Evolutionary conservation across 2,888 invertebrate species (phyloP).

Genomic region (Cephonodes hylas): DNA sequence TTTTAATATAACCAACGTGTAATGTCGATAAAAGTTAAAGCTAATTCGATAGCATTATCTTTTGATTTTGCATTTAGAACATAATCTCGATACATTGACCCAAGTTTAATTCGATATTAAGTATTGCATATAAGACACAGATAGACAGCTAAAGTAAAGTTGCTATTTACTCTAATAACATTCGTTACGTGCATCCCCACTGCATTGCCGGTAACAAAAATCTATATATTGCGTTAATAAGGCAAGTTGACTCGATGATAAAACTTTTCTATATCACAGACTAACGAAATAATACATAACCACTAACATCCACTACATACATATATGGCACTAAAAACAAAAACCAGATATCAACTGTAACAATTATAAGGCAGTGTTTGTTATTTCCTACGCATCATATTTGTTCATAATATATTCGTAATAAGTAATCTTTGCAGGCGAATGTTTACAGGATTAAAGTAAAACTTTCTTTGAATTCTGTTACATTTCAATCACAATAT

Average conservation of each 20-base stretch:
- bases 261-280: slow-evolving; percentile 74
- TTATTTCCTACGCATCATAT: slow-evolving; percentile 18
- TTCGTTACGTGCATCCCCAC: neutral
- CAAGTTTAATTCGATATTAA: neutral
- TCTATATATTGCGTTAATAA: neutral
- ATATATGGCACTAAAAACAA: slow-evolving; percentile 75
- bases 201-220: neutral
- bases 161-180: slow-evolving; percentile 11
- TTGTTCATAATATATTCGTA: slow-evolving; percentile 18
- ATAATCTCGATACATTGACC: slow-evolving; percentile 9
- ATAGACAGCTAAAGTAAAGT: neutral
- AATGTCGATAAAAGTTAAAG: neutral
- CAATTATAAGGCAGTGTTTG: slow-evolving; percentile 60
- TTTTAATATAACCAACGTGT: neutral
- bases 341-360: slow-evolving; percentile 54
- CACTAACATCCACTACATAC: slow-evolving; percentile 65
- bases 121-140: neutral
- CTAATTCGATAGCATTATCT: neutral
- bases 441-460: neutral
- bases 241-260: slow-evolving; percentile 60
- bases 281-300: slow-evolving; percentile 66
- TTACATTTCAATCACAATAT: slow-evolving; percentile 80
- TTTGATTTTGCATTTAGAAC: neutral
- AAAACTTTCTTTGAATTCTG: slow-evolving; percentile 37
- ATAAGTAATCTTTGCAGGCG: slow-evolving; percentile 12